Evolutionary conservation across 1,140 invertebrate genomes (phyloP), one percentile per base, ranked within the genome.

Genomic region (Anoplophora glabripennis): DNA sequence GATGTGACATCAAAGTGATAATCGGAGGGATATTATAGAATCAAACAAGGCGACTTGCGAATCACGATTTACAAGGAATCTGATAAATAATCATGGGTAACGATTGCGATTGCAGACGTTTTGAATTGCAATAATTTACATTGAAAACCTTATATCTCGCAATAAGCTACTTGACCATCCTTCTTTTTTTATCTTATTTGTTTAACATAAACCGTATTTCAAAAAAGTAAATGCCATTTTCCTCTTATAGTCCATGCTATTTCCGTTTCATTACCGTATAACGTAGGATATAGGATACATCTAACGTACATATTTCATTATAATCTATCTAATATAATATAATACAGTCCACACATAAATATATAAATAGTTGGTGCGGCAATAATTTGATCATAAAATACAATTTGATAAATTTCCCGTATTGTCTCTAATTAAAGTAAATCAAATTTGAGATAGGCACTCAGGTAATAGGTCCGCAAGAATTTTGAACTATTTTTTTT

Each of bases 401-500:
- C 34, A 18, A 51, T 61, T 61, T 57, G 47, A 61, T 61, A 61
- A 51, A 61, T 61, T 61, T 52, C 59, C n/a, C 17, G 52, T 63
- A 63, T 59, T 63, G 61, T 54, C 51, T 48, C 42, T 44, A 54
- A 41, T 59, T 47, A 45, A 59, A 63, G 35, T 47, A 48, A 59
- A 63, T 44, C 47, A 56, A 56, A 18, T 36, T 59, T 57, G 48
- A 44, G 37, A 54, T 58, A 65, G 63, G 63, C 63, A 65, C 63
- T 65, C 59, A 49, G 59, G 58, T 65, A 46, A 58, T 60, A 58
- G 59, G 63, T 65, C 59, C 63, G 53, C 54, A 48, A 63, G 38
- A 40, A 55, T 40, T 36, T 54, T 60, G 38, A 56, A 49, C 14
- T 41, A 49, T 49, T 41, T 51, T 49, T 41, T 51, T 28, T 28